These are phyloP conservation scores for Leucophora obtusa DNA, from an alignment of 2,888 invertebrate genomes.

Conservation along the genomic window DNA sequence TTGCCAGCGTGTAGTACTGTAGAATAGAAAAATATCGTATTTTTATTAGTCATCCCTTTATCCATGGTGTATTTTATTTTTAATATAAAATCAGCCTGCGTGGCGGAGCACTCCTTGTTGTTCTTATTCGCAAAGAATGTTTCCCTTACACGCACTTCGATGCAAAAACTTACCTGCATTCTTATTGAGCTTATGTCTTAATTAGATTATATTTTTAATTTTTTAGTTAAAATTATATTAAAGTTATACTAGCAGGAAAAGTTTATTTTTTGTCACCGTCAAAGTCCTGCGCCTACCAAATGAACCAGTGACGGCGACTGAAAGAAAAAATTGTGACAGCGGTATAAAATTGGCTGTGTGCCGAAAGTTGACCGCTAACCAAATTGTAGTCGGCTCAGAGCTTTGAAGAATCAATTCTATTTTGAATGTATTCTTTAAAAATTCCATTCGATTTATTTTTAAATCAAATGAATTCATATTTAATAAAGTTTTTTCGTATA, in stretches of 20 bases:
- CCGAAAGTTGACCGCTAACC: too few relatives aligned
- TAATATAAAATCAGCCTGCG: constrained; percentile 48
- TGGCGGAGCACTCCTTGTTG: constrained; percentile 41
- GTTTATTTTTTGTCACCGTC: constrained; percentile 17
- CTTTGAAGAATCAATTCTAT: too few relatives aligned
- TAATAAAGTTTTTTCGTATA: too few relatives aligned
- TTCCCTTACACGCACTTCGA: background rate
- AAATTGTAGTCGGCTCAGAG: too few relatives aligned
- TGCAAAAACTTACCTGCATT: constrained; percentile 43
- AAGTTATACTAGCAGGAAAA: constrained; percentile 25
- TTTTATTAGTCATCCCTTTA: constrained; percentile 48
- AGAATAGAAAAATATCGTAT: constrained; percentile 24
- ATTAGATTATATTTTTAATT: constrained; percentile 29
- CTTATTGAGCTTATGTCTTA: constrained; percentile 14
- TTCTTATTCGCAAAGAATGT: background rate
- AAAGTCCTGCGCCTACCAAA: too few relatives aligned
- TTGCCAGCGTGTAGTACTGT: constrained; percentile 45
- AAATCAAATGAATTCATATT: too few relatives aligned
- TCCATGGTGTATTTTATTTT: background rate
- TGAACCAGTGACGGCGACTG: too few relatives aligned
- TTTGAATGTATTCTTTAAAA: too few relatives aligned
- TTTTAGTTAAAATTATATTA: constrained; percentile 22
- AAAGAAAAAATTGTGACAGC: too few relatives aligned
- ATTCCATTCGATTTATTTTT: too few relatives aligned
- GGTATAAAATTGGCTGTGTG: too few relatives aligned